These are phyloP conservation scores for Trachelus iudaicus DNA, from an alignment of 2,888 invertebrate species.

Conservation along the genomic window DNA sequence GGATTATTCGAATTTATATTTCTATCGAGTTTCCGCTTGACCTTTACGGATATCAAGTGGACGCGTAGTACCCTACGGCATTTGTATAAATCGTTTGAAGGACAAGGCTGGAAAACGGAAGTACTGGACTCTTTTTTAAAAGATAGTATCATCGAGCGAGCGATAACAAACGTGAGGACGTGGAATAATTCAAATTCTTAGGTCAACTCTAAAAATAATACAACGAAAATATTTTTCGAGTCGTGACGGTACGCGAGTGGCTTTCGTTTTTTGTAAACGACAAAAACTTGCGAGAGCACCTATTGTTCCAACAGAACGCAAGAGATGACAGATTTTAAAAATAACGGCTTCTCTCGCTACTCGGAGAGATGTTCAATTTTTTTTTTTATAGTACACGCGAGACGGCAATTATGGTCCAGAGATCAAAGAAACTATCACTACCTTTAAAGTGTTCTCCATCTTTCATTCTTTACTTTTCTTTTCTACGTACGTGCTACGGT, in stretches of 20 bases:
- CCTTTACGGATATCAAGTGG: neutral
- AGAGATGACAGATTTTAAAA: neutral
- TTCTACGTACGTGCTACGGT: neutral
- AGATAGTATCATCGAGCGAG: neutral
- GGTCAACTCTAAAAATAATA: neutral
- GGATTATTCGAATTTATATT: neutral
- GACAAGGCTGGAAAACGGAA: neutral
- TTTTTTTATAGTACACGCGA: neutral
- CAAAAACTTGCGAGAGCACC: neutral
- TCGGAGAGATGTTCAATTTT: neutral
- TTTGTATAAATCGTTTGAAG: neutral
- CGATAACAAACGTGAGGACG: neutral
- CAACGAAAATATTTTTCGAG: neutral
- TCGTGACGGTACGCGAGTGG: neutral
- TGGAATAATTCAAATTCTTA: neutral
- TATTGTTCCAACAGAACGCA: neutral
- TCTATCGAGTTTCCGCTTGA: neutral
- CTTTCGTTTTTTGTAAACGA: neutral
- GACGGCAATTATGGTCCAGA: constrained; percentile 39
- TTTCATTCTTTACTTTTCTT: constrained; percentile 24
- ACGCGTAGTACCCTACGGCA: neutral
- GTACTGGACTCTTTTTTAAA: neutral
- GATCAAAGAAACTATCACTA: constrained; percentile 44
- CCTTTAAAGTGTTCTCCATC: constrained; percentile 20
- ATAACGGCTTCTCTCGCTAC: neutral